These are phyloP conservation scores for Galaxea fascicularis DNA, from an alignment of 92 coral and sea anemone genomes.

Conservation along the genomic window DNA sequence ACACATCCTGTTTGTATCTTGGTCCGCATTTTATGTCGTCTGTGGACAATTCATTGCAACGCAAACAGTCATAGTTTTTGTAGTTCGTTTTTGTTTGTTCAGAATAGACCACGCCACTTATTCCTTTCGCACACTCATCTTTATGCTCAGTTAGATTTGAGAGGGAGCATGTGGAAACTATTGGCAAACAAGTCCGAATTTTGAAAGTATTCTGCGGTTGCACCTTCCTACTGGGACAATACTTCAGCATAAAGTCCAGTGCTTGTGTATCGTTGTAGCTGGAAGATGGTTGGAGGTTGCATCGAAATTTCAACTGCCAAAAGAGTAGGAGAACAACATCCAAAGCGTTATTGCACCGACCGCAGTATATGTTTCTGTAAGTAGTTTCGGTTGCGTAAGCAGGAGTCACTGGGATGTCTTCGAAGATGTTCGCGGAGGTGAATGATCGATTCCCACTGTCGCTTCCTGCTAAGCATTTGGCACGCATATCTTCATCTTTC, in stretches of 20 bases:
- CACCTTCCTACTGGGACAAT: slow-evolving; percentile 61
- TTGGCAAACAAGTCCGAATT: slow-evolving; percentile 71
- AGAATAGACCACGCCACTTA: slow-evolving; percentile 45
- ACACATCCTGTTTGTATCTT: slow-evolving; percentile 12
- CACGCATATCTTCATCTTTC: slow-evolving; percentile 25
- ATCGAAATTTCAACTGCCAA: slow-evolving; percentile 63
- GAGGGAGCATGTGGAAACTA: slow-evolving; percentile 60
- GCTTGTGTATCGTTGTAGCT: slow-evolving; percentile 36
- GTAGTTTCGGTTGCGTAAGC: background rate
- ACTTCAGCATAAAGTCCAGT: slow-evolving; percentile 67
- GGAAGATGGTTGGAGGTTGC: slow-evolving; percentile 68
- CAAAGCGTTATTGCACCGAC: slow-evolving; percentile 40
- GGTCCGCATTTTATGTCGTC: slow-evolving; percentile 71
- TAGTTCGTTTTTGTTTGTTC: slow-evolving; percentile 38
- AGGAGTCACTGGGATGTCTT: slow-evolving; percentile 66
- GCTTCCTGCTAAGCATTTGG: slow-evolving; percentile 38
- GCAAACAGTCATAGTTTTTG: slow-evolving; percentile 67
- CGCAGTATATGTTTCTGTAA: slow-evolving; percentile 78
- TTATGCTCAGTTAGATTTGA: slow-evolving; percentile 31
- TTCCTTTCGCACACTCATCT: slow-evolving; percentile 57
- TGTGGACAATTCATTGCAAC: slow-evolving; percentile 60
- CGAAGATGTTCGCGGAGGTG: slow-evolving; percentile 49
- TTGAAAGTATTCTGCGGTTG: background rate
- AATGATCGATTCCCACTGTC: slow-evolving; percentile 29
- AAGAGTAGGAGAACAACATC: background rate